Base-by-base conservation (phyloP, 2,113 vertebrate genomes). In the Saccopteryx leptura region DNA sequence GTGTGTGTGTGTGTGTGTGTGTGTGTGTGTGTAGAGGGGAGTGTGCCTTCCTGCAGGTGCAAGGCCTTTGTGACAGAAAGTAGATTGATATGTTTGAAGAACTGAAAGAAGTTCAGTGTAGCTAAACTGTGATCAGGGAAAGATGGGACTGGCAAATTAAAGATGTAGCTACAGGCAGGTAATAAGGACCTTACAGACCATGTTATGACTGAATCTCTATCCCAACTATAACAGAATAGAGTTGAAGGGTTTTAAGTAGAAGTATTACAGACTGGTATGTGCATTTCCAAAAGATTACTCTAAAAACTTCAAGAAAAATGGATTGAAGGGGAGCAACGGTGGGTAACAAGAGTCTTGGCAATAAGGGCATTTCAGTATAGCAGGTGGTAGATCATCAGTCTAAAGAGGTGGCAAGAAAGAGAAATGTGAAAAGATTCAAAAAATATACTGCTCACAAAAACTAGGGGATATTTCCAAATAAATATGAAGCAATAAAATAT, bases 1-100 rank as follows among this genome's bases (percentile, higher is more conserved):
- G 23, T 50, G 7, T 81, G 39, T 56, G 46, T 91, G 24, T 48
- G 50, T 48, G 19, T 61, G 46, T 72, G 61, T 54, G 11, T 65
- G 48, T 46, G 1, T 66, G 0, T 26, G 6, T 8, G 7, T 31
- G 12, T 21, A 61, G 46, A 54, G 28, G 19, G 24, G 17, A 39
- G 6, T 72, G 7, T 63, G 56, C 15, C 61, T 96, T 50, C 23
- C 1, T 79, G 4, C 21, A 91, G 69, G 14, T 82, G 13, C 19
- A 79, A 96, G 85, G 12, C 78, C n/a, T 11, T 46, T 81, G 48
- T 61, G n/a, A 71, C 14, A 83, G 69, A 88, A 90, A 92, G 17
- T 84, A 81, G 19, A 26, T 75, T 90, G 50, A 75, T 11, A 60
- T 50, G 56, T 92, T 78, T 89, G 68, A 91, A 90, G 89, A 91